A percentile compares a stretch with the other conserved stretches of the same genome.
Conservation (phyloP, 2,797 vertebrate genomes). For the Alauda arvensis region DNA sequence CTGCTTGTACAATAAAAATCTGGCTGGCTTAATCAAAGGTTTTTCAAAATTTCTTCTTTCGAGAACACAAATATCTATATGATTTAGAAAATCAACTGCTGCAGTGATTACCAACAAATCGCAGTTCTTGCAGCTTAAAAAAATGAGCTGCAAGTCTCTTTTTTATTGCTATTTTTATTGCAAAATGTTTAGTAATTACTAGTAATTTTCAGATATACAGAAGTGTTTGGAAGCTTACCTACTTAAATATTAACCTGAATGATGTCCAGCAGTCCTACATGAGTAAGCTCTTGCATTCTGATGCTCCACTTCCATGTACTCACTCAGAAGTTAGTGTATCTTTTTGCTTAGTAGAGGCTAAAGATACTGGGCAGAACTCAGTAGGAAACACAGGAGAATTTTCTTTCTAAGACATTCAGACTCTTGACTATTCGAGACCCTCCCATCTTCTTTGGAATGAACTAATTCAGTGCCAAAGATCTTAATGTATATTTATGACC, state of each 20-base stretch:
- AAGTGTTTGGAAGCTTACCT: neutral
- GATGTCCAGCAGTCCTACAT: neutral
- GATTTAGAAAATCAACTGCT: neutral
- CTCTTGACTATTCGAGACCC: neutral
- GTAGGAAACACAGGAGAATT: neutral
- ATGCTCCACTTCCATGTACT: neutral
- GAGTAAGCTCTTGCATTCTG: neutral
- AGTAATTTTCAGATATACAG: neutral
- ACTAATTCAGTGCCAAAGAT: neutral
- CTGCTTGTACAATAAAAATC: neutral
- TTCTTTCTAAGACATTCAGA: neutral
- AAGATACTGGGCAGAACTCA: neutral
- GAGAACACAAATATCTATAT: neutral
- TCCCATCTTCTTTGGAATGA: neutral
- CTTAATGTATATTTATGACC: neutral
- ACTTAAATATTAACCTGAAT: neutral
- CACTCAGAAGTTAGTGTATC: neutral
- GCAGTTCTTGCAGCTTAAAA: neutral
- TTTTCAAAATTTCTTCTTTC: neutral
- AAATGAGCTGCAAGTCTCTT: rapidly evolving
- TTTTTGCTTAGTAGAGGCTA: neutral
- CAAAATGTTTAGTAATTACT: neutral
- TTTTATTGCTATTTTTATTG: neutral
- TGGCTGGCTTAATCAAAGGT: neutral
- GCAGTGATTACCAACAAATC: neutral